Evolutionary conservation across 2,888 invertebrate genomes (phyloP).

Genomic region (Ptilodon capucinus): DNA sequence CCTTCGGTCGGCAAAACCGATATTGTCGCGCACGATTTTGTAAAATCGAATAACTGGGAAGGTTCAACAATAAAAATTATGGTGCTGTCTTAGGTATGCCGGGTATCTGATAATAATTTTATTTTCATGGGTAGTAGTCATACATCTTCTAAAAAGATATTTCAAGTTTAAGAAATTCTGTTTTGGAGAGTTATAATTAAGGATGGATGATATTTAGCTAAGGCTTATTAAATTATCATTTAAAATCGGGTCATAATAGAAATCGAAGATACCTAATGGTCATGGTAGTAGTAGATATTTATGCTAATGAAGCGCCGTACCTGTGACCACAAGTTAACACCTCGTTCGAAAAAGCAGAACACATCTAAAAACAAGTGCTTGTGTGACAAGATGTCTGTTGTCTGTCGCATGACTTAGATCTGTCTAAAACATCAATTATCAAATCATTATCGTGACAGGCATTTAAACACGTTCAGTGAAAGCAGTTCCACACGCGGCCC

Average conservation of each 20-base stretch:
- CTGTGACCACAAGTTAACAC: slow-evolving; percentile 12
- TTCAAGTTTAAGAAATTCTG: too few relatives aligned
- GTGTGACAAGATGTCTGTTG: slow-evolving; percentile 27
- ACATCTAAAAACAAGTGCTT: slow-evolving; percentile 19
- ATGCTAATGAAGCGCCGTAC: slow-evolving; percentile 3
- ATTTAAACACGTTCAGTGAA: slow-evolving; percentile 69
- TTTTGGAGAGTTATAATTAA: not conserved
- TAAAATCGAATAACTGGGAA: slow-evolving; percentile 24
- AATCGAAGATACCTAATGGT: slow-evolving; percentile 10
- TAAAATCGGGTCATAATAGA: slow-evolving; percentile 2
- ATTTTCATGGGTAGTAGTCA: too few relatives aligned
- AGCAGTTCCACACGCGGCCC: slow-evolving; percentile 66
- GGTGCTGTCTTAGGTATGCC: not conserved
- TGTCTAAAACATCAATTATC: slow-evolving; percentile 56
- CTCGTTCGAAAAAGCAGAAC: slow-evolving; percentile 8
- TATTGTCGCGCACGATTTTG: slow-evolving; percentile 27
- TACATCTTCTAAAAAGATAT: too few relatives aligned
- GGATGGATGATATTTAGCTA: not conserved
- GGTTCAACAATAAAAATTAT: not conserved
- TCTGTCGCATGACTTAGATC: too few relatives aligned
- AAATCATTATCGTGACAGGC: slow-evolving; percentile 61
- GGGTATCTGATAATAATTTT: not conserved
- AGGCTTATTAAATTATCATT: not conserved
- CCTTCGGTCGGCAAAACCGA: slow-evolving; percentile 19
- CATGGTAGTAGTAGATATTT: slow-evolving; percentile 3